Evolutionary conservation across 1,140 invertebrate species (phyloP).

Genomic region (Sitobion miscanthi): DNA sequence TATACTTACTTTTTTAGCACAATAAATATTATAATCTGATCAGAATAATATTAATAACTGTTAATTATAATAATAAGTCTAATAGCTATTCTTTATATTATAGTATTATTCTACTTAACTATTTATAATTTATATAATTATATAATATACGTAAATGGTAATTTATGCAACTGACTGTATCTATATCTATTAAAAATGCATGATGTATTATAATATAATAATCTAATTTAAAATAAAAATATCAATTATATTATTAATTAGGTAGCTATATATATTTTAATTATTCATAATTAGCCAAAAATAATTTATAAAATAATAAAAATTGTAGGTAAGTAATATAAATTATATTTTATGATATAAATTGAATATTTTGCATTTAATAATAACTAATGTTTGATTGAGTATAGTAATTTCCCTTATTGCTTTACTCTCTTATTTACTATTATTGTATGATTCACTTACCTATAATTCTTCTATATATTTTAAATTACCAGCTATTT

Average conservation of each 20-base stretch:
- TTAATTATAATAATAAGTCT: neutral
- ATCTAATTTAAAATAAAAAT: too few species aligned
- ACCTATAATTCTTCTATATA: neutral
- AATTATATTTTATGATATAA: neutral
- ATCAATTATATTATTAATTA: too few species aligned
- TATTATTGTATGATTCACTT: neutral
- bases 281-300: neutral
- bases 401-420: too few species aligned
- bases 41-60: neutral
- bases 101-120: too few species aligned
- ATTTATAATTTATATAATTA: too few species aligned
- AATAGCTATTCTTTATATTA: too few species aligned
- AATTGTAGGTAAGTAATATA: neutral
- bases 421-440: too few species aligned
- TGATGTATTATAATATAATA: too few species aligned
- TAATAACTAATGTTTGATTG: neutral
- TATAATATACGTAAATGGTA: too few species aligned
- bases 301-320: neutral
- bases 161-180: too few species aligned
- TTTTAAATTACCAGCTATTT: neutral
- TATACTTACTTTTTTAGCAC: neutral
- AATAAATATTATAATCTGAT: neutral
- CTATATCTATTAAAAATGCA: too few species aligned
- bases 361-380: too few species aligned
- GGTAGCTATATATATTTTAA: neutral